These are phyloP conservation scores for Pterois miles DNA, from an alignment of 2,797 vertebrate species.

Conservation along the genomic window DNA sequence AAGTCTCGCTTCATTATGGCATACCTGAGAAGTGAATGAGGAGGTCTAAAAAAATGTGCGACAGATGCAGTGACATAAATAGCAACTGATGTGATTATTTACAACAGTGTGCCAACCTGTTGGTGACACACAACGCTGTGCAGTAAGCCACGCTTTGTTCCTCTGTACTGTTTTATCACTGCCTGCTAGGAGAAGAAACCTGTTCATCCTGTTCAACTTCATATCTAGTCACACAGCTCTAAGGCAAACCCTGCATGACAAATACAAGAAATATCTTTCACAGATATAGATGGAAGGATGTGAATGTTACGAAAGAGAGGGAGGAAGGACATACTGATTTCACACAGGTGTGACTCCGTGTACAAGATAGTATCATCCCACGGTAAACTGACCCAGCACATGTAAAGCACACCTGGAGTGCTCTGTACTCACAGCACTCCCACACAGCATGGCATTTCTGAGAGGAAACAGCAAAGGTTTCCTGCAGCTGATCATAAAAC, in stretches of 20 bases:
- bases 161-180: not conserved
- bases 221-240: slow-evolving; percentile 11
- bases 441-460: not conserved
- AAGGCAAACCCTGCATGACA: slow-evolving; percentile 37
- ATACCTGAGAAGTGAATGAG: not conserved
- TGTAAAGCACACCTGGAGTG: slow-evolving; percentile 1
- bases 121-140: not conserved
- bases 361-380: not conserved
- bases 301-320: not conserved
- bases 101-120: not conserved
- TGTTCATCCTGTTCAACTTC: slow-evolving; percentile 60
- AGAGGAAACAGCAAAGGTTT: not conserved
- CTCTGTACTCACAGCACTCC: not conserved
- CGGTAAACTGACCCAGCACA: not conserved
- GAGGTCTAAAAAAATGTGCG: not conserved
- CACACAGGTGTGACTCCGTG: not conserved
- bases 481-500: too few species aligned
- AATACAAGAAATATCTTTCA: slow-evolving; percentile 37
- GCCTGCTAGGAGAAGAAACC: slow-evolving; percentile 34
- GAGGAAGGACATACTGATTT: not conserved
- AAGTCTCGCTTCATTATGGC: not conserved
- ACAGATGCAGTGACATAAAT: not conserved
- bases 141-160: not conserved
- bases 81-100: not conserved
- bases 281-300: not conserved